These are phyloP conservation scores for Ligdia adustata DNA, from an alignment of 2,888 invertebrate genomes.

Conservation along the genomic window DNA sequence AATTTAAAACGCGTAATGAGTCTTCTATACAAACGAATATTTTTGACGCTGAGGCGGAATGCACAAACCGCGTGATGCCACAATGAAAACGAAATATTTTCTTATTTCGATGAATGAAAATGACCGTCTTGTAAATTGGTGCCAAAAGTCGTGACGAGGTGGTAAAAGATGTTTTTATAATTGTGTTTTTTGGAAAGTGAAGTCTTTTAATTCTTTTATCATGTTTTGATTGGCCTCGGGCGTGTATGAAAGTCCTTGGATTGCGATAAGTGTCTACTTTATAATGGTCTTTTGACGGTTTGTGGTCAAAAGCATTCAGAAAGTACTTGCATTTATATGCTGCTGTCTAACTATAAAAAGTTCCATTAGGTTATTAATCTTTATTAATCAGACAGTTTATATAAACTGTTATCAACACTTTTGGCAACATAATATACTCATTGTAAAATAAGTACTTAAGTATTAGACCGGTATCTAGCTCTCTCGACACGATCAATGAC, in stretches of 20 bases:
- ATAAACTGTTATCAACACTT: too few relatives aligned
- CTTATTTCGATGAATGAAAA: conserved; percentile 43
- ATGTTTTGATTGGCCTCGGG: conserved; percentile 39
- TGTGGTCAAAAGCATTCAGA: conserved; percentile 10
- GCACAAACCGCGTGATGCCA: conserved; percentile 18
- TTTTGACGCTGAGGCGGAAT: conserved; percentile 29
- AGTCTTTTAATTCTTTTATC: conserved; percentile 37
- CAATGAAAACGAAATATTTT: conserved; percentile 33
- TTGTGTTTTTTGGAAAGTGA: conserved; percentile 53
- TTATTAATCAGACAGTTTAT: too few relatives aligned
- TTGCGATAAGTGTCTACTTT: conserved; percentile 4
- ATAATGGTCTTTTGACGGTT: conserved; percentile 14
- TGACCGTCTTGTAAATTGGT: conserved; percentile 32
- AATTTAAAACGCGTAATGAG: conserved; percentile 31
- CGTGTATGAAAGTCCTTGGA: conserved; percentile 18
- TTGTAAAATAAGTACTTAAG: too few relatives aligned
- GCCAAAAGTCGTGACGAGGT: conserved; percentile 52
- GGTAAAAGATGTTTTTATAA: conserved; percentile 33
- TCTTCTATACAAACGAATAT: conserved; percentile 22
- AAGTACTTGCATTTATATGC: too few relatives aligned
- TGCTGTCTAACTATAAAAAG: too few relatives aligned
- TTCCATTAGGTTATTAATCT: too few relatives aligned
- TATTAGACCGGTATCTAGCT: too few relatives aligned
- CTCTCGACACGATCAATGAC: too few relatives aligned
- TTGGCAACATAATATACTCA: too few relatives aligned